Base-by-base conservation (phyloP, 1,140 invertebrate genomes). In the Solen grandis region DNA sequence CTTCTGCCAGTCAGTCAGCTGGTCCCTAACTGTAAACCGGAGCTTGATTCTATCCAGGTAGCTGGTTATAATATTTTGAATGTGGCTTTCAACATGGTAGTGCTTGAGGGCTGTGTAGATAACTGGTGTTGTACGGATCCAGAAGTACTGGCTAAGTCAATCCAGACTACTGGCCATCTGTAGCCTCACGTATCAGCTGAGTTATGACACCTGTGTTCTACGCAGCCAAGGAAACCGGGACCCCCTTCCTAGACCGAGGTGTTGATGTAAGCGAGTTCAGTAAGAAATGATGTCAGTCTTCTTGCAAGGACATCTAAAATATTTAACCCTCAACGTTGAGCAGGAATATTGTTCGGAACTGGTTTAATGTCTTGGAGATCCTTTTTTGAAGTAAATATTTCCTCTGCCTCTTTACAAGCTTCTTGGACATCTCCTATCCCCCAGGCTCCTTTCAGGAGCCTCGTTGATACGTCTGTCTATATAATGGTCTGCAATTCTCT, bases 81-180 rank as follows among this genome's bases (percentile, higher is more conserved):
- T 29, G 33, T 69, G 66, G 16, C n/a, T 8, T 5, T 10, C 10
- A 33, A 69, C 66, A 54, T 69, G 46, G 66, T 69, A 69, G 66
- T 69, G 50, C 50, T 55, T 22, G 66, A 69, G 66, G 50, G 66
- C 66, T 69, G 46, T 69, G 46, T 69, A 69, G 41, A 69, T 69
- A 3, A 69, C 50, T 69, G 66, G 27, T 29, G 66, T 52, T 41
- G 65, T 8, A 54, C 33, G 66, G 66, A 69, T 3, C 59, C 29
- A 29, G 27, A 29, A 19, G 41, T 19, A 46, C 19, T 46, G 41
- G 41, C 41, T 46, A 46, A 46, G 3, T 62, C 5, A 16, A 62
- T 19, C 4, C 33, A 8, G 25, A 29, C 25, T 29, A 10, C 59
- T 16, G 33, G 31, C 25, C 25, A 29, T 4, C 19, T 31, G 5